phyloP scores from a whole-genome alignment of 30 jellyfish, hydroid and myxozoan species.

The Nemopilema nomurai region DNA sequence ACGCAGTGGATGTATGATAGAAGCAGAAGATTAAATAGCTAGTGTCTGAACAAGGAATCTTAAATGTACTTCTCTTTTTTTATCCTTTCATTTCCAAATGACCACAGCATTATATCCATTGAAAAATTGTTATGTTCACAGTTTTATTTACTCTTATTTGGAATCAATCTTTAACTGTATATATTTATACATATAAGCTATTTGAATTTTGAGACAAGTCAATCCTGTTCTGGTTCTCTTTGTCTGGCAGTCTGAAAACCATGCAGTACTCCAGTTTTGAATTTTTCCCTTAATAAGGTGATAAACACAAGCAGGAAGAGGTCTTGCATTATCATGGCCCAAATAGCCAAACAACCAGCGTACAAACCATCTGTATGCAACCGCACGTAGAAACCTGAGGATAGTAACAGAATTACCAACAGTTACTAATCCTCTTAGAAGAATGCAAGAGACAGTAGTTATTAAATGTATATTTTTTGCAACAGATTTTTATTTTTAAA shows the following conservation, averaged over 20 bases:
- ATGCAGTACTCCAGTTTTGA: conserved; percentile 2
- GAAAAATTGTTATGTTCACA: not conserved
- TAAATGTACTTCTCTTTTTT: not conserved
- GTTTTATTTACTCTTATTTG: not conserved
- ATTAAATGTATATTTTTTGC: not conserved
- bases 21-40: not conserved
- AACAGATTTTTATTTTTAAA: not conserved
- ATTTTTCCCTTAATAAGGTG: conserved; percentile 10
- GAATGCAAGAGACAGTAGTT: not conserved
- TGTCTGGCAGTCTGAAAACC: conserved; percentile 4
- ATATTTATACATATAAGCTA: not conserved
- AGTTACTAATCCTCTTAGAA: not conserved
- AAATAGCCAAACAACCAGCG: conserved; percentile 33
- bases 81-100: not conserved
- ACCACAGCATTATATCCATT: not conserved
- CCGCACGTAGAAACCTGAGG: conserved; percentile 30
- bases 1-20: not conserved
- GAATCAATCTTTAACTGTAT: not conserved
- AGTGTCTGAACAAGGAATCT: not conserved
- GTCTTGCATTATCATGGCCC: conserved; percentile 22
- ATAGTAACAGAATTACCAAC: not conserved
- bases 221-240: conserved; percentile 2
- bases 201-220: not conserved
- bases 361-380: conserved; percentile 45
- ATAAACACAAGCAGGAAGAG: conserved; percentile 48